Evolutionary conservation across 2,113 vertebrate genomes (phyloP).

Genomic region (Opisthocomus hoazin): DNA sequence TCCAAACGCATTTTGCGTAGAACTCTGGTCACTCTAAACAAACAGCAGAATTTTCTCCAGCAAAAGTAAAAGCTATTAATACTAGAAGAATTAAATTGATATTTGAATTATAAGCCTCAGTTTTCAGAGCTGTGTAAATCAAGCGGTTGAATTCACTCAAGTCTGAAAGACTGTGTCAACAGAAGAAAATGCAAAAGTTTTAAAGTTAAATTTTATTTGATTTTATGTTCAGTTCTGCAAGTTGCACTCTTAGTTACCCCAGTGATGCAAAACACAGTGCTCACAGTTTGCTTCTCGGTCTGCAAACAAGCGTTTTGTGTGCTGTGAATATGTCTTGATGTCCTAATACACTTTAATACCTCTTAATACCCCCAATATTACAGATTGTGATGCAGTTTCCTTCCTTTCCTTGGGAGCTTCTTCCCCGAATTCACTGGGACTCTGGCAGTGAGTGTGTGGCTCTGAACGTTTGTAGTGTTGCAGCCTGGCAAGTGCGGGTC

Average conservation of each 20-base stretch:
- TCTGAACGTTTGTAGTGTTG: background rate
- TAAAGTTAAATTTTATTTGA: background rate
- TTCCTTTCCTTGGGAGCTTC: background rate
- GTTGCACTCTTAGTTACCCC: background rate
- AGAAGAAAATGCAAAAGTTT: background rate
- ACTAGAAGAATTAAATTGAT: background rate
- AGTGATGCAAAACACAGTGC: background rate
- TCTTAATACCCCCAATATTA: background rate
- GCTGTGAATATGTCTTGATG: background rate
- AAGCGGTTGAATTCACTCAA: background rate
- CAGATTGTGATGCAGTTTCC: background rate
- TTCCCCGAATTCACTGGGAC: rapidly evolving
- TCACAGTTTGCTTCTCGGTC: background rate
- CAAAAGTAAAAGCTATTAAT: background rate
- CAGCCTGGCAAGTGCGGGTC: too few relatives aligned
- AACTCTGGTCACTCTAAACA: background rate
- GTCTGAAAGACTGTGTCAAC: background rate
- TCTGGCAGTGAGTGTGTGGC: background rate
- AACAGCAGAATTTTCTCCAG: background rate
- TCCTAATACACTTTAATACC: background rate
- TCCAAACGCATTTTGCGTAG: background rate
- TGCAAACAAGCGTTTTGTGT: background rate
- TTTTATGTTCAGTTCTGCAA: background rate
- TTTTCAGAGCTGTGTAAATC: background rate
- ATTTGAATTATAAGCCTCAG: background rate